Evolutionary conservation across 2,113 vertebrate genomes (phyloP).

Genomic region (Zosterops pallidus): DNA sequence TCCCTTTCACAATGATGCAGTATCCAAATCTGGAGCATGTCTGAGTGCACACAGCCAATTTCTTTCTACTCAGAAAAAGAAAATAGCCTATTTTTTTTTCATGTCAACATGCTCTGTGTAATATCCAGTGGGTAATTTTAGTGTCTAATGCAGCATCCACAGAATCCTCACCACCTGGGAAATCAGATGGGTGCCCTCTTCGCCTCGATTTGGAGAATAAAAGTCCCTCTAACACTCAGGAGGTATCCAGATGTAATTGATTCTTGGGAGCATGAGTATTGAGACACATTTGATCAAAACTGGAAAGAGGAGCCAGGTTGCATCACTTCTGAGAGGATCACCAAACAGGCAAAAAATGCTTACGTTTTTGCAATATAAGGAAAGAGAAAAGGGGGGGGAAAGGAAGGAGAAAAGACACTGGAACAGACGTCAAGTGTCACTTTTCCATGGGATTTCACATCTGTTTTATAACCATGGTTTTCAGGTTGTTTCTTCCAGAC

Average conservation of each 20-base stretch:
- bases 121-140: neutral
- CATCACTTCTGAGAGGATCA: neutral
- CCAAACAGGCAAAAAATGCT: neutral
- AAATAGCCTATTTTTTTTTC: neutral
- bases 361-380: too few relatives aligned
- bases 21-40: neutral
- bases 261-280: neutral
- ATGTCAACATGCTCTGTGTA: neutral
- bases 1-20: neutral
- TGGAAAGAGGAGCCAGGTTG: neutral
- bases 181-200: neutral
- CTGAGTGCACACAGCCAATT: neutral
- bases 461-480: neutral
- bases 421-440: neutral
- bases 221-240: neutral
- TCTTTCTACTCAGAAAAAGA: neutral
- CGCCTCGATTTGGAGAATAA: neutral
- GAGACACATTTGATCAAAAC: neutral
- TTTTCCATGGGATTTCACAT: neutral
- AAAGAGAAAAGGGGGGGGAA: too few relatives aligned
- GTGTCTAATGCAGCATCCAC: neutral
- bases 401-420: neutral
- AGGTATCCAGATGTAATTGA: neutral
- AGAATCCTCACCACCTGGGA: neutral
- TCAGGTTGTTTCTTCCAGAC: neutral